Conservation (phyloP, 2,888 invertebrate genomes). For the Hypselothyrea guttata region DNA sequence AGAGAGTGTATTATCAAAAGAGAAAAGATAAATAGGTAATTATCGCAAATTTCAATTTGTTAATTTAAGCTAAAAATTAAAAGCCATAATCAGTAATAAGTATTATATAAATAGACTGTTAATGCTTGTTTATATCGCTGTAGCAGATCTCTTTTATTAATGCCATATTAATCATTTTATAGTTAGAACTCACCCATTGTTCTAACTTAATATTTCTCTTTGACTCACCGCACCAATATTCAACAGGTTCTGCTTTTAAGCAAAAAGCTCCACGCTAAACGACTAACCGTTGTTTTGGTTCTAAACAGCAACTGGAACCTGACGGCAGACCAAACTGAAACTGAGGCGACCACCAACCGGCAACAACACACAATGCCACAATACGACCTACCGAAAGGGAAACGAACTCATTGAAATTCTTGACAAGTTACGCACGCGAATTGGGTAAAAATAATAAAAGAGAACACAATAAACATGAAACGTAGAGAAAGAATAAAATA, state of each 20-base stretch:
- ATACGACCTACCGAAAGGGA: conserved; percentile 68
- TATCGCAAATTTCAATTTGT: too few relatives aligned
- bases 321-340: conserved; percentile 8
- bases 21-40: neutral
- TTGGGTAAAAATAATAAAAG: conserved; percentile 58
- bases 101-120: too few relatives aligned
- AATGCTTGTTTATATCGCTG: too few relatives aligned
- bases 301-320: conserved; percentile 23
- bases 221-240: conserved; percentile 48
- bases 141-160: neutral
- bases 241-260: conserved; percentile 66
- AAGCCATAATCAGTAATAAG: neutral
- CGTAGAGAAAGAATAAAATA: conserved; percentile 12
- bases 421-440: conserved; percentile 58
- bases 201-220: conserved; percentile 8
- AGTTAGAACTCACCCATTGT: conserved; percentile 29
- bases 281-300: conserved; percentile 29
- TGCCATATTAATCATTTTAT: conserved; percentile 5
- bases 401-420: conserved; percentile 77
- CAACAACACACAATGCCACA: too few relatives aligned
- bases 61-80: too few relatives aligned
- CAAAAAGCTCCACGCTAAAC: conserved; percentile 8
- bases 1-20: too few relatives aligned
- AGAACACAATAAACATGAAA: conserved; percentile 29
- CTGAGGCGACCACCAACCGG: conserved; percentile 35